Base-by-base conservation (phyloP, 1,140 invertebrate species). In the Magallana gigas region DNA sequence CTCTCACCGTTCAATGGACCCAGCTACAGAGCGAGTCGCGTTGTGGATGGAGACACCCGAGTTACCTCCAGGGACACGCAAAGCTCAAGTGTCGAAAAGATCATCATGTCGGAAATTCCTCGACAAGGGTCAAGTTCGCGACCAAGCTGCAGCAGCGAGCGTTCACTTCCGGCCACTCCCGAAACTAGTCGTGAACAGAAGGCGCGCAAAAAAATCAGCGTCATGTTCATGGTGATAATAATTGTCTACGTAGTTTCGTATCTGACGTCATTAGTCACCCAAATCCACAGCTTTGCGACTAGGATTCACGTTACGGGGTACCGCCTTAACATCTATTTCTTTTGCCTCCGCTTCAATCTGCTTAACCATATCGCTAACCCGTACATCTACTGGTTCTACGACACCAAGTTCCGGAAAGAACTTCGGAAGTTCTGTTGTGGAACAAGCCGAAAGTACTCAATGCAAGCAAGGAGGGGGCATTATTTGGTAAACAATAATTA, bases 201-300 rank as follows among this genome's bases (percentile, higher is more conserved):
- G 23, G 68, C 68, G 23, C 68, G 68, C 18, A 76, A 29, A 29
- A 76, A 76, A 29, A 76, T 76, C 23, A 76, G 68, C 11, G 23
- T 76, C 23, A 76, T 76, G 68, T 76, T 76, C 12, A 18, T 76
- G 1, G 29, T 76, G 7, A 76, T 76, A 18, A 76, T 76, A 12
- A 76, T 76, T 29, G 68, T 76, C 23, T 76, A 76, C 68, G 68
- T 76, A 76, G 68, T 76, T 76, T 76, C 68, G 68, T 76, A 76
- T 76, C 68, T 76, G 68, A 76, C 68, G 68, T 76, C 68, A 76
- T 29, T 76, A 7, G 5, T 76, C 23, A 76, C 68, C 12, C 68
- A 76, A 29, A 29, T 76, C 29, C 68, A 76, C 23, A 76, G 68
- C 29, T 76, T 76, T 12, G 68, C 68, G 36, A 76, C 68, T 0